Conservation (phyloP, 2,113 vertebrate genomes). For the Labrus mixtus region DNA sequence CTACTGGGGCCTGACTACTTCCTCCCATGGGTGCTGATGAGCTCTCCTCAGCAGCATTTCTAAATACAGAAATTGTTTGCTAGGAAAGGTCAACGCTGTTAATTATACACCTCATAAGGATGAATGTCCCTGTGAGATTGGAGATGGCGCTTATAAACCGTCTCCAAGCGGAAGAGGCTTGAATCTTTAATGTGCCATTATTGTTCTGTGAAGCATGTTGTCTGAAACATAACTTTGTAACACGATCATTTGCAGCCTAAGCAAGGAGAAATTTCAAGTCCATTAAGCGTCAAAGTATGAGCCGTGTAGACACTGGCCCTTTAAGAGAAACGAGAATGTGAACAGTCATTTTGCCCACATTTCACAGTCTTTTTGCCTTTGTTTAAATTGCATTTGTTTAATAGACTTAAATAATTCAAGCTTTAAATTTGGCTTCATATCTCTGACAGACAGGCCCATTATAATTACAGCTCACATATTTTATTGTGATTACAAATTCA, state of each 20-base stretch:
- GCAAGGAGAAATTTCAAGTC: conserved; percentile 48
- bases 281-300: conserved; percentile 55
- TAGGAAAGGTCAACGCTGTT: conserved; percentile 69
- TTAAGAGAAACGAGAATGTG: conserved; percentile 61
- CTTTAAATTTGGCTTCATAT: conserved; percentile 75
- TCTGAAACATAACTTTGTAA: conserved; percentile 48
- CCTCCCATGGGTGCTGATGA: conserved; percentile 37
- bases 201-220: conserved; percentile 57
- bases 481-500: conserved; percentile 81
- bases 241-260: conserved; percentile 51
- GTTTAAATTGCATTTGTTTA: conserved; percentile 76
- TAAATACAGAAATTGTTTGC: conserved; percentile 68
- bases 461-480: conserved; percentile 75
- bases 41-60: conserved; percentile 51
- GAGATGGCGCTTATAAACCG: conserved; percentile 54
- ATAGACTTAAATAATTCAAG: conserved; percentile 77
- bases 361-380: conserved; percentile 66
- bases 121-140: conserved; percentile 57
- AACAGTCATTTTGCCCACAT: conserved; percentile 52
- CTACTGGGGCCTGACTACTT: conserved; percentile 11
- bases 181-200: conserved; percentile 69
- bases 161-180: conserved; percentile 53
- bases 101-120: conserved; percentile 69
- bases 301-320: conserved; percentile 46
- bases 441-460: conserved; percentile 74